Conservation (phyloP, 2,797 vertebrate species). For the Myotis findleyi region DNA sequence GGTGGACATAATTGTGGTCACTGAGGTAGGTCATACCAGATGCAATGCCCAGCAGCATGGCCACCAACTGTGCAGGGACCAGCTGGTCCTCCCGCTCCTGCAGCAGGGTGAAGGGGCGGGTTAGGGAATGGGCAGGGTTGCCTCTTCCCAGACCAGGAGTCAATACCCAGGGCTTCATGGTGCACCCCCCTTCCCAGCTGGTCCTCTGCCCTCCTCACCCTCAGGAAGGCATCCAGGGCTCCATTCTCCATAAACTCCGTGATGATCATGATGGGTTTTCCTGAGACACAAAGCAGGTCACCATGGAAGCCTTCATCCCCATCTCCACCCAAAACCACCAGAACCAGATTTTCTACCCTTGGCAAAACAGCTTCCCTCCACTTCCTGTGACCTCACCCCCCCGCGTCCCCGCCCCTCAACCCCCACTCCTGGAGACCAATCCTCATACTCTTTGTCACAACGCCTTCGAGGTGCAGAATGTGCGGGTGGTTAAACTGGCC, state of each 20-base stretch:
- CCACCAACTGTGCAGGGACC: constrained; percentile 92
- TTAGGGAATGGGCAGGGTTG: neutral
- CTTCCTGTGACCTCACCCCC: accelerated
- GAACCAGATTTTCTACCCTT: neutral
- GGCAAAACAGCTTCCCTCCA: neutral
- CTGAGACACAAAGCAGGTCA: constrained; percentile 69
- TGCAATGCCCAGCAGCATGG: constrained; percentile 96
- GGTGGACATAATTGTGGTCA: constrained; percentile 95
- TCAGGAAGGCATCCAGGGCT: constrained; percentile 89
- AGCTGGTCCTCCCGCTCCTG: constrained; percentile 89
- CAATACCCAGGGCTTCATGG: neutral
- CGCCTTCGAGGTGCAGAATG: constrained; percentile 88
- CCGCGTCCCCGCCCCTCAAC: accelerated
- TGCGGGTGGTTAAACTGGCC: constrained; percentile 97
- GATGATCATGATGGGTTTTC: constrained; percentile 91
- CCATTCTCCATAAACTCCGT: constrained; percentile 91
- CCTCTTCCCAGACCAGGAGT: neutral
- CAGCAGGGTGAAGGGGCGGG: constrained; percentile 11
- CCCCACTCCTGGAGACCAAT: neutral
- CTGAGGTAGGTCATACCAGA: constrained; percentile 98
- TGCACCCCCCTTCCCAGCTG: neutral
- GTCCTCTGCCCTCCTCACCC: constrained; percentile 81
- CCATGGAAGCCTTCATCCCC: neutral
- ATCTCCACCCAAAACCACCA: neutral
- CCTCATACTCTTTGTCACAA: constrained; percentile 88